Conservation (phyloP, 2,888 invertebrate genomes). For the Cephus nigrinus region DNA sequence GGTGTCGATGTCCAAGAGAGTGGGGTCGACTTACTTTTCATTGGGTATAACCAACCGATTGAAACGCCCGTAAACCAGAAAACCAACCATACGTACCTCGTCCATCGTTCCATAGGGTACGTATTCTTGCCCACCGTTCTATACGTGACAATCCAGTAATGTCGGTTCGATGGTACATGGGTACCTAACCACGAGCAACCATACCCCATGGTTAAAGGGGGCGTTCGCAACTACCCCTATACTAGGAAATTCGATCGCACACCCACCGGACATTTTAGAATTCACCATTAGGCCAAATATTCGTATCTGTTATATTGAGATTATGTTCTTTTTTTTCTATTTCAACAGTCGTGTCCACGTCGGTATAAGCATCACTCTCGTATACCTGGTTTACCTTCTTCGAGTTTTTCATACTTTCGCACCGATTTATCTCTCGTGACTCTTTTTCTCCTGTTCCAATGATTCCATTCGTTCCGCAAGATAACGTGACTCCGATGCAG, state of each 20-base stretch:
- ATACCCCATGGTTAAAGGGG: not conserved
- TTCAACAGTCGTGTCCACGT: not conserved
- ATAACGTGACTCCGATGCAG: not conserved
- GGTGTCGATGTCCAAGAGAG: not conserved
- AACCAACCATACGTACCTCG: not conserved
- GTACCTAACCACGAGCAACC: not conserved
- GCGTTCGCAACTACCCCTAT: constrained; percentile 1
- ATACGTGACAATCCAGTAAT: not conserved
- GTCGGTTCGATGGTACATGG: not conserved
- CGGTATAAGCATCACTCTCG: not conserved
- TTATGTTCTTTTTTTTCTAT: not conserved
- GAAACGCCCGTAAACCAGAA: not conserved
- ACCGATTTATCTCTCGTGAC: not conserved
- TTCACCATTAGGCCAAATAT: not conserved
- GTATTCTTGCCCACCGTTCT: not conserved
- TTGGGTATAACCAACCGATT: not conserved
- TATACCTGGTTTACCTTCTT: not conserved
- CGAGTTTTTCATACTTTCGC: not conserved
- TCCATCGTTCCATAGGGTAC: not conserved
- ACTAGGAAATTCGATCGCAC: not conserved
- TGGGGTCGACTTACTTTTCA: not conserved
- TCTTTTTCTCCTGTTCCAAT: not conserved
- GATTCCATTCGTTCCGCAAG: not conserved
- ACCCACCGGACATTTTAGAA: not conserved
- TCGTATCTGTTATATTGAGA: not conserved